phyloP scores from a whole-genome alignment of 2,888 invertebrate species.

The Anodontia alba region DNA sequence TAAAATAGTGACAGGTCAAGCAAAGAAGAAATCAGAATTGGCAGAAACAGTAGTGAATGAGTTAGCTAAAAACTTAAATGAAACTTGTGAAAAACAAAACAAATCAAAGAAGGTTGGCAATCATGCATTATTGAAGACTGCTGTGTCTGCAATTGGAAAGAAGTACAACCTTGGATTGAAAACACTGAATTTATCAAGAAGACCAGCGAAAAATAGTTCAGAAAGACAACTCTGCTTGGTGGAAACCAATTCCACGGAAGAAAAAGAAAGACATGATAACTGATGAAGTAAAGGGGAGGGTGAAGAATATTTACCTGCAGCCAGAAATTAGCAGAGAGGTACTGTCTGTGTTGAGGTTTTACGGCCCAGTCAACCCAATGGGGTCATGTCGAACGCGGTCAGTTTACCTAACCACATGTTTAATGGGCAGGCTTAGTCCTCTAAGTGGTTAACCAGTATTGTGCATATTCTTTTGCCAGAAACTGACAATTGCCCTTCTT shows the following conservation, averaged over 20 bases:
- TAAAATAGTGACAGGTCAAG: too few relatives aligned
- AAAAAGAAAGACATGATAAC: neutral
- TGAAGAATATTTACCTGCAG: neutral
- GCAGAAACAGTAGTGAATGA: slow-evolving; percentile 1
- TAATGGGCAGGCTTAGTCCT: too few relatives aligned
- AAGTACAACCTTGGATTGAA: neutral
- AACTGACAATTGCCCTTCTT: too few relatives aligned
- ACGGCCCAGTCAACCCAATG: too few relatives aligned
- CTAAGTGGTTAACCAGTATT: too few relatives aligned
- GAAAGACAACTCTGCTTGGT: too few relatives aligned
- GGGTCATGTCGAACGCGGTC: too few relatives aligned
- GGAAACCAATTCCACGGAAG: too few relatives aligned
- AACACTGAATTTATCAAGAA: neutral
- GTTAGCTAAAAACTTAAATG: neutral
- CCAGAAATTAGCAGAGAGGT: slow-evolving; percentile 18
- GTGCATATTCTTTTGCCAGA: too few relatives aligned
- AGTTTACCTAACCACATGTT: too few relatives aligned
- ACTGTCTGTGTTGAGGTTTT: too few relatives aligned
- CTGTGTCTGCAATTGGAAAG: neutral
- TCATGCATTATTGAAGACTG: slow-evolving; percentile 14
- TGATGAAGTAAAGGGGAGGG: neutral
- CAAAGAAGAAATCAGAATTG: neutral
- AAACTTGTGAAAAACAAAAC: neutral
- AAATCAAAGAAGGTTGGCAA: neutral
- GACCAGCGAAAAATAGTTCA: neutral